Evolutionary conservation across 37 sponge, comb jelly and placozoan species (phyloP).

Genomic region (Cliona cf. orientalis): DNA sequence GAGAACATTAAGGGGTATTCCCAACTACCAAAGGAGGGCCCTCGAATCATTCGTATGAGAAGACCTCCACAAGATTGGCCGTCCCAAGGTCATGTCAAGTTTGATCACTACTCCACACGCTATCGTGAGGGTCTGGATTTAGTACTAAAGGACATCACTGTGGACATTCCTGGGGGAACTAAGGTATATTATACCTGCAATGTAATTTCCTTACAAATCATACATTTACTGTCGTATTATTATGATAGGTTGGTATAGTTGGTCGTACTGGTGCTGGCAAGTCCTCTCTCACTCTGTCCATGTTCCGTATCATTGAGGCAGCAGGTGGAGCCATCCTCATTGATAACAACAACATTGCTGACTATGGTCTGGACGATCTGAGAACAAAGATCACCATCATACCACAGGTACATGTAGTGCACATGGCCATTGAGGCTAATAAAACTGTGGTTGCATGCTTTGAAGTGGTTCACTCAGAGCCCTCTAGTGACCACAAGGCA

Average conservation of each 20-base stretch:
- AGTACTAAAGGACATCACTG: slow-evolving; percentile 80
- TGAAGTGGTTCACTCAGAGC: no score
- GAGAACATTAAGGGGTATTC: slow-evolving; percentile 94
- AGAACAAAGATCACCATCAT: slow-evolving; percentile 95
- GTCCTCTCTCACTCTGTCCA: slow-evolving; percentile 92
- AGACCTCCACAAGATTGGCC: slow-evolving; percentile 95
- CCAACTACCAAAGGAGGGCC: slow-evolving; percentile 81
- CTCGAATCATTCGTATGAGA: slow-evolving; percentile 54
- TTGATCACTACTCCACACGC: slow-evolving; percentile 85
- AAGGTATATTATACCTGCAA: slow-evolving; percentile 83
- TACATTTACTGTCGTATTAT: neutral
- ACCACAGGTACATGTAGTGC: slow-evolving; percentile 80
- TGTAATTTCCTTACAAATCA: no score
- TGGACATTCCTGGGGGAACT: slow-evolving; percentile 80
- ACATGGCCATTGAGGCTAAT: neutral
- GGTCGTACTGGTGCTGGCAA: slow-evolving; percentile 99
- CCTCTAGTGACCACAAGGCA: no score
- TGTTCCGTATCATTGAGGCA: slow-evolving; percentile 97
- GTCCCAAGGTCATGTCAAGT: slow-evolving; percentile 74
- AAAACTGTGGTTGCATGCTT: no score
- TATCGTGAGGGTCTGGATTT: slow-evolving; percentile 94
- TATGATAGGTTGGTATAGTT: slow-evolving; percentile 90
- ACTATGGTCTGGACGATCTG: slow-evolving; percentile 88
- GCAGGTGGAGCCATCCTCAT: slow-evolving; percentile 83
- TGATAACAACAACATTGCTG: slow-evolving; percentile 79